phyloP scores from a whole-genome alignment of 2,113 vertebrate species.

The Camelus bactrianus region DNA sequence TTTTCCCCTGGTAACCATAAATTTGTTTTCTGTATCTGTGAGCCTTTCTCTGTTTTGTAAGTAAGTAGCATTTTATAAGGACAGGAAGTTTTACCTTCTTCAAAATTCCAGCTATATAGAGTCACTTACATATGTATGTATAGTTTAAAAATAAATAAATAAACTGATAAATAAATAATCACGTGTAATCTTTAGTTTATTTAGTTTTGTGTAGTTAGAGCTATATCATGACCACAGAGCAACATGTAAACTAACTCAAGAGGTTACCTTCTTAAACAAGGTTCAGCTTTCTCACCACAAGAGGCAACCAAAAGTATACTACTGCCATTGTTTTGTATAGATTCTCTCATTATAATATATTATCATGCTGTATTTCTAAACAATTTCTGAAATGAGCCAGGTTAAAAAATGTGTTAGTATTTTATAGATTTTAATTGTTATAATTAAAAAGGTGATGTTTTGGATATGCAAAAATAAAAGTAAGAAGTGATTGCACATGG shows the following conservation, averaged over 20 bases:
- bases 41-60: too few relatives aligned
- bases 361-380: not conserved
- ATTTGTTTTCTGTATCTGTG: too few relatives aligned
- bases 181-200: not conserved
- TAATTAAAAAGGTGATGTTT: conserved; percentile 11
- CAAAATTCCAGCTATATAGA: not conserved
- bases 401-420: not conserved
- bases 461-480: not conserved
- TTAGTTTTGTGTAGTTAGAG: not conserved
- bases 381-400: not conserved
- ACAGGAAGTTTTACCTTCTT: not conserved
- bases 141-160: not conserved
- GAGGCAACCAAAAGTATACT: not conserved
- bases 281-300: not conserved
- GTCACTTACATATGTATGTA: not conserved
- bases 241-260: not conserved
- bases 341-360: not conserved
- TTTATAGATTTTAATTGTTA: not conserved
- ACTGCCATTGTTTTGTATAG: not conserved
- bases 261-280: not conserved
- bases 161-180: not conserved
- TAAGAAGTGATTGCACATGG: not conserved
- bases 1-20: too few relatives aligned
- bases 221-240: not conserved
- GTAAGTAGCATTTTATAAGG: not conserved